Base-by-base conservation (phyloP, 1,140 invertebrate species). In the Pseudomyrmex dendroicus region DNA sequence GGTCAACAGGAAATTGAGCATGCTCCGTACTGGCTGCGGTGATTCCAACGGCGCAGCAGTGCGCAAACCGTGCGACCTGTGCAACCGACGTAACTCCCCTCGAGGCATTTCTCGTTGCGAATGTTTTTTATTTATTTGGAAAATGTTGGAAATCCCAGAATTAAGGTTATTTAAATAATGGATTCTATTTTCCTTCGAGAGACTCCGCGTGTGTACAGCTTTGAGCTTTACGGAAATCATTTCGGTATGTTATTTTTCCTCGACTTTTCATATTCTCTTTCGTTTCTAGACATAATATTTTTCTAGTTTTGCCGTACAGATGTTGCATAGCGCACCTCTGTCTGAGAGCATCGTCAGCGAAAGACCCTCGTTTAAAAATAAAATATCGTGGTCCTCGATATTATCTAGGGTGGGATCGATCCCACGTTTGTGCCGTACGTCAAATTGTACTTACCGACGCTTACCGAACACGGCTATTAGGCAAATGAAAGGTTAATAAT, bases 1-100 rank as follows among this genome's bases (percentile, higher is more conserved):
- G 91, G 91, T 92, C 90, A 90, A 90, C 86, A 87, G 89, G 90
- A 92, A 93, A 91, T 91, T 86, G 89, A 87, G 64, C 70, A 76
- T 78, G 82, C 74, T 76, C 56, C 61, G 73, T 77, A 67, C 80
- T 72, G 72, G 85, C 83, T 73, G 56, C 76, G 74, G 78, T 50
- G 86, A 87, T 84, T 87, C 86, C 86, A 72, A 73, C 76, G 82
- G 57, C 63, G 82, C 84, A 87, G 87, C 89, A 70, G 46, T 84
- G 64, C 64, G n/a, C 83, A 76, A 76, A 73, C 9, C 25, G 48
- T 54, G 57, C 25, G 17, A 35, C 56, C 56, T 1, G 15, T 9
- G n/a, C 56, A n/a, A 25, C 48, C n/a, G 9, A 20, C 48, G 12
- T 17, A 20, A 13, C n/a, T 35, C 64, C 52, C 54, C 70, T 20